These are phyloP conservation scores for Hyles lineata DNA, from an alignment of 2,888 invertebrate genomes.

Conservation along the genomic window DNA sequence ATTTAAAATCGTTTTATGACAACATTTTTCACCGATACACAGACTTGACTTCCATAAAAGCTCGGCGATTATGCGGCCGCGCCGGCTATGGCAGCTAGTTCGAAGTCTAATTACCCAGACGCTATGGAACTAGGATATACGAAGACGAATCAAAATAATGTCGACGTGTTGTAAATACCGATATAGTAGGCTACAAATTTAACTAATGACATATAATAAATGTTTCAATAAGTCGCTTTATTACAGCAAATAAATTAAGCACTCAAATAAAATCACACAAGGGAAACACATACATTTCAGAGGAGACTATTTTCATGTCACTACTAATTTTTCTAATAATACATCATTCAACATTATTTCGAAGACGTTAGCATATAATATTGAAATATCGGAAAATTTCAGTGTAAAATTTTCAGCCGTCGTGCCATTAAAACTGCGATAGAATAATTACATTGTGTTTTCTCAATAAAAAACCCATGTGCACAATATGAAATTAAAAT, in stretches of 20 bases:
- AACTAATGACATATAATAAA: constrained; percentile 37
- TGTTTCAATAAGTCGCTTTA: constrained; percentile 34
- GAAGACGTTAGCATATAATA: not conserved
- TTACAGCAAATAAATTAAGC: too few species aligned
- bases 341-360: not conserved
- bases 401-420: not conserved
- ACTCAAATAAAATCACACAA: too few species aligned
- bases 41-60: constrained; percentile 73
- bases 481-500: constrained; percentile 61
- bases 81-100: constrained; percentile 74
- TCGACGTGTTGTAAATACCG: constrained; percentile 36
- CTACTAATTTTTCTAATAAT: too few species aligned
- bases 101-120: constrained; percentile 73
- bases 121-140: constrained; percentile 67
- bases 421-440: constrained; percentile 20
- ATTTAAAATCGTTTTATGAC: constrained; percentile 77
- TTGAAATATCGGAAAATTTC: not conserved
- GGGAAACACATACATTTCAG: too few species aligned
- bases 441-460: constrained; percentile 40
- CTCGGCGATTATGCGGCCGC: constrained; percentile 70
- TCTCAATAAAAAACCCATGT: constrained; percentile 44
- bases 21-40: constrained; percentile 79
- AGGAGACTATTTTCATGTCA: too few species aligned
- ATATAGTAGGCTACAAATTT: not conserved
- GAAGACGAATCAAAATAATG: constrained; percentile 55